phyloP scores from a whole-genome alignment of 2,113 vertebrate species.

The Hippopotamus amphibius region DNA sequence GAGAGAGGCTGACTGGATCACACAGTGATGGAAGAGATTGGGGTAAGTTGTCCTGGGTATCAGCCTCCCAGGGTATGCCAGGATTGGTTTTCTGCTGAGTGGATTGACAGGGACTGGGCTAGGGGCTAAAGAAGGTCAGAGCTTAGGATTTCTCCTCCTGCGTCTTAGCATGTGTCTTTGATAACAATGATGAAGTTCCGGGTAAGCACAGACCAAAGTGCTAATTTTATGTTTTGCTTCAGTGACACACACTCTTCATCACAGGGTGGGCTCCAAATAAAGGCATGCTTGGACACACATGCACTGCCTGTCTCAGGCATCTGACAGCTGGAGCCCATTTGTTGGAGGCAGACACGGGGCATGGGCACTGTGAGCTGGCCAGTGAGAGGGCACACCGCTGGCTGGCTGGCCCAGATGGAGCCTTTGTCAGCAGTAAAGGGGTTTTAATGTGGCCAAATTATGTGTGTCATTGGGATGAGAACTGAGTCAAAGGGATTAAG shows the following conservation, averaged over 20 bases:
- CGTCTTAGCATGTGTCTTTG: not conserved
- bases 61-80: not conserved
- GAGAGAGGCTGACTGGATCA: not conserved
- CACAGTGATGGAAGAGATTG: not conserved
- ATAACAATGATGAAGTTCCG: not conserved
- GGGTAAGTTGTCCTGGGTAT: not conserved
- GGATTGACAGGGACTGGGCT: not conserved
- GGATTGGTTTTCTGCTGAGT: not conserved
- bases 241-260: not conserved
- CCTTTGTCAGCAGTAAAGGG: not conserved
- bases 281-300: not conserved
- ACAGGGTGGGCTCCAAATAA: rapidly evolving
- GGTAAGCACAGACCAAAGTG: not conserved
- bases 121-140: not conserved
- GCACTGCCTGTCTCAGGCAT: not conserved
- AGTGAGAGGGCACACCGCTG: not conserved
- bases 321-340: not conserved
- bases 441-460: slow-evolving; percentile 39
- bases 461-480: not conserved
- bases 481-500: not conserved
- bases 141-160: not conserved
- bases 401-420: not conserved
- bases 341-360: not conserved
- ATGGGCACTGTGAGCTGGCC: not conserved
- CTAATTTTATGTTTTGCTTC: not conserved